These are phyloP conservation scores for Dreissena polymorpha DNA, from an alignment of 1,140 invertebrate genomes.

Conservation along the genomic window DNA sequence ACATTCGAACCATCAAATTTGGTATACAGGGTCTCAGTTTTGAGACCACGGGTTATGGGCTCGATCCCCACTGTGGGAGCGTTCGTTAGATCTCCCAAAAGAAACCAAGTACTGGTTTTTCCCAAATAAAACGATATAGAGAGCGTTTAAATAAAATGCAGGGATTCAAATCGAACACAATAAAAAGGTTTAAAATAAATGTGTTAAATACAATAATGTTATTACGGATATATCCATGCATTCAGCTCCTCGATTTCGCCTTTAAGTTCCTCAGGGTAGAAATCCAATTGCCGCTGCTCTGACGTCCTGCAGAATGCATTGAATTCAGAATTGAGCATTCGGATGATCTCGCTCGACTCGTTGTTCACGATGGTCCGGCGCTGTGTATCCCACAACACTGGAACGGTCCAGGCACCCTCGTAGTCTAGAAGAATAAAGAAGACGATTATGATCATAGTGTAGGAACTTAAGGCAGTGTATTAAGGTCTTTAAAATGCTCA, in stretches of 20 bases:
- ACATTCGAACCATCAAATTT: too few species aligned
- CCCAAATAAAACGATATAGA: too few species aligned
- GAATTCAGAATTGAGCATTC: conserved; percentile 77
- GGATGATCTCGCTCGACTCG: conserved; percentile 77
- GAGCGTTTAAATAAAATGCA: not conserved
- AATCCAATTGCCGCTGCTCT: conserved; percentile 70
- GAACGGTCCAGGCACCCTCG: conserved; percentile 68
- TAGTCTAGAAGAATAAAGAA: conserved; percentile 60
- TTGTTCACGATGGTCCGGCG: conserved; percentile 75
- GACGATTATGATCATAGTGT: too few species aligned
- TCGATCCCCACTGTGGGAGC: too few species aligned
- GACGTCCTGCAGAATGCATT: conserved; percentile 73
- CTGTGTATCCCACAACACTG: conserved; percentile 75
- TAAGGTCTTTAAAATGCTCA: too few species aligned
- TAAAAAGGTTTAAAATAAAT: too few species aligned
- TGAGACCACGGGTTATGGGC: too few species aligned
- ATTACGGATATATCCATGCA: conserved; percentile 74
- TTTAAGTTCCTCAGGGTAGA: conserved; percentile 71
- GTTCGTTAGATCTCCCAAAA: too few species aligned
- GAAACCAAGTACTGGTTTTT: too few species aligned
- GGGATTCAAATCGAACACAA: too few species aligned
- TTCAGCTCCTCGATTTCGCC: conserved; percentile 72
- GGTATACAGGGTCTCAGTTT: too few species aligned
- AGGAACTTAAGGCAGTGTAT: too few species aligned
- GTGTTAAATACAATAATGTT: not conserved